Percentiles rank a stretch among this genome's conserved stretches.
Conservation (phyloP, 2,888 invertebrate genomes). For the Cantharis rustica region DNA sequence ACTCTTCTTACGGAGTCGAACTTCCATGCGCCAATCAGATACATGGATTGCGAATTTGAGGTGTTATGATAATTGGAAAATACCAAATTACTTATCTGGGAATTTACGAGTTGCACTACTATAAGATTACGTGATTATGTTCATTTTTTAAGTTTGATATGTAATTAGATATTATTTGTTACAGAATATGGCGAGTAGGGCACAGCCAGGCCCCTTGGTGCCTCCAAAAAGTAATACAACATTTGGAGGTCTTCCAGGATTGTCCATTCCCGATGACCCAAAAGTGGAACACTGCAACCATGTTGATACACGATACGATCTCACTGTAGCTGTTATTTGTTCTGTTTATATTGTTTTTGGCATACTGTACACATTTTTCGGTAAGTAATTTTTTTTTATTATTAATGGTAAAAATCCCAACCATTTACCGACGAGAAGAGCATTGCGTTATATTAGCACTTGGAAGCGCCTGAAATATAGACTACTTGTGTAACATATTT, state of each 20-base stretch:
- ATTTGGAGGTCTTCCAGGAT: constrained; percentile 44
- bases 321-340: constrained; percentile 68
- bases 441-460: too few species aligned
- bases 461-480: too few species aligned
- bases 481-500: too few species aligned
- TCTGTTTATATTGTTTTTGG: constrained; percentile 80
- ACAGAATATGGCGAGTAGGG: constrained; percentile 55
- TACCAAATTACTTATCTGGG: not conserved
- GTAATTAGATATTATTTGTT: constrained; percentile 4
- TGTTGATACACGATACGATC: constrained; percentile 68
- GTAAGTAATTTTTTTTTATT: constrained; percentile 62
- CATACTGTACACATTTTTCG: constrained; percentile 81
- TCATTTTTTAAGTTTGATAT: not conserved
- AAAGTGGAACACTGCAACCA: constrained; percentile 60
- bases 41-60: too few species aligned
- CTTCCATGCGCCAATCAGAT: too few species aligned
- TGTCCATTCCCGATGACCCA: constrained; percentile 48
- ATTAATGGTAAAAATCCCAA: too few species aligned
- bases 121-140: not conserved
- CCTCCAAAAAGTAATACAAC: constrained; percentile 58
- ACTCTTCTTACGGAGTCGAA: too few species aligned
- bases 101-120: not conserved
- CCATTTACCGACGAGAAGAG: too few species aligned
- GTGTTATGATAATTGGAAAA: not conserved
- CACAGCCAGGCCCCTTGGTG: constrained; percentile 63